Evolutionary conservation across 2,113 vertebrate genomes (phyloP), one percentile per base, ranked within the genome.

Genomic region (Charina bottae): DNA sequence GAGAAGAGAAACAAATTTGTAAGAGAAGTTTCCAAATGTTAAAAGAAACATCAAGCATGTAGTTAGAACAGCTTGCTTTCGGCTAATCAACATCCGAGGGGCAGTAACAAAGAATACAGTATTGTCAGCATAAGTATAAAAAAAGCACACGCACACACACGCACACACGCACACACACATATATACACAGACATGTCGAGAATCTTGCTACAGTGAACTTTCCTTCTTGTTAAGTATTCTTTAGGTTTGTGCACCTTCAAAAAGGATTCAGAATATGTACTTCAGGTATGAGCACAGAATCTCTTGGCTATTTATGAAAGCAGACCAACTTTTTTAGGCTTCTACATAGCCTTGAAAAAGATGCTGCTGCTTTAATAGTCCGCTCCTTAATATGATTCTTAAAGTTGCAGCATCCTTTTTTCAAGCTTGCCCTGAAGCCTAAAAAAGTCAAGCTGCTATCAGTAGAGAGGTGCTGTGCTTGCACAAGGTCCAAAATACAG

Each of bases 1-100:
- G 96, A 97, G 96, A 97, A 97, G 95, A 97, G 96, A 97, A 97
- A 97, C 93, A 97, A 87, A 95, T 97, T 97, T 96, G 96, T 98
- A 97, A 98, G 96, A 97, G 96, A 98, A 96, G 94, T 96, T 90
- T 96, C 97, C 96, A 94, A 94, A 92, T 96, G 97, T 87, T 62
- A 42, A 96, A 93, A 94, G 46, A 94, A 92, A 84, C 24, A 96
- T 95, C 72, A 78, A 97, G 95, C 95, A 96, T 94, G 97, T 96
- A 97, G 94, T 96, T 97, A 97, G 94, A 97, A 96, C 95, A 96
- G 94, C 94, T 97, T 96, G 97, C 96, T 95, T 92, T 94, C 94
- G 56, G 86, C 93, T 89, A 64, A 90, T 89, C 88, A 94, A 94
- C 94, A 46, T 62, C n/a, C 10, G 33, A 88, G 68, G n/a, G n/a